These are phyloP conservation scores for Genyomyrus donnyi DNA, from an alignment of 2,113 vertebrate genomes.

Conservation along the genomic window DNA sequence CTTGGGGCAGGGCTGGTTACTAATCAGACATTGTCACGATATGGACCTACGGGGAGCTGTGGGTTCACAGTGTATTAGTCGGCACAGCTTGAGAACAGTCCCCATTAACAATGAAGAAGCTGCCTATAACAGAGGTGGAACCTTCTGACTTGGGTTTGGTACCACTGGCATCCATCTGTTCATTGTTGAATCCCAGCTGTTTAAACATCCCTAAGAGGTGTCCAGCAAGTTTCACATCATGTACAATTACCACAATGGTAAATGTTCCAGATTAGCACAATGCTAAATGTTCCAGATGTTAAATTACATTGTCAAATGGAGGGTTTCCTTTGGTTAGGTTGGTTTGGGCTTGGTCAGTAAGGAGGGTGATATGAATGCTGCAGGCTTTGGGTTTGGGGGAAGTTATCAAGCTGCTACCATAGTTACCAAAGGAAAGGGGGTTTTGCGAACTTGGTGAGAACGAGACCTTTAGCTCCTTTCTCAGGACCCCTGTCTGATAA, in stretches of 20 bases:
- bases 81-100: not conserved
- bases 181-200: not conserved
- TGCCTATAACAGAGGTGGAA: not conserved
- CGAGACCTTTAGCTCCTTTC: conserved; percentile 10
- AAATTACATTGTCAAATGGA: not conserved
- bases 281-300: not conserved
- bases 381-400: not conserved
- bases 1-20: not conserved
- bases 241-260: not conserved
- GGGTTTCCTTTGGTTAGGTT: not conserved
- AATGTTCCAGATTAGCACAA: not conserved
- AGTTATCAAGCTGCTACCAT: conserved; percentile 18
- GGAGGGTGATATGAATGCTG: not conserved
- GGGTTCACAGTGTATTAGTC: not conserved
- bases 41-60: not conserved
- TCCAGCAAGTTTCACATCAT: not conserved
- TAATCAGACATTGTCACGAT: not conserved
- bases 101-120: not conserved
- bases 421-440: not conserved
- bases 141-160: not conserved
- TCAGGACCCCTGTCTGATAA: conserved; percentile 38
- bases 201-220: not conserved
- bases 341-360: not conserved
- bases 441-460: not conserved
- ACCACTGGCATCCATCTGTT: not conserved